Evolutionary conservation across 1,140 invertebrate genomes (phyloP), one percentile per base, ranked within the genome.

Genomic region (Caenorhabditis tropicalis): DNA sequence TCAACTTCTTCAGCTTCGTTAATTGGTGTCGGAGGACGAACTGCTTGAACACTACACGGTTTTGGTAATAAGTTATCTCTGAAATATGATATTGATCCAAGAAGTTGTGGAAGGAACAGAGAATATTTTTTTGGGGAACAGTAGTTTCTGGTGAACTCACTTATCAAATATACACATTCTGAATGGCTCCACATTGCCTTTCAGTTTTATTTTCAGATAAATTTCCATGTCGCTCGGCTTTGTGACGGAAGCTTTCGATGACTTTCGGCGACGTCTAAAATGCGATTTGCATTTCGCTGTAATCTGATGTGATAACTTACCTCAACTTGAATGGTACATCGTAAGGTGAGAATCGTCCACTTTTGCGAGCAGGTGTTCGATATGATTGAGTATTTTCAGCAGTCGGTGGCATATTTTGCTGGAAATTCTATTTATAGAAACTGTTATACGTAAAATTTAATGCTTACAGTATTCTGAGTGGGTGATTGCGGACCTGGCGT

Each of bases 1-100:
- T 87, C 82, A 24, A 88, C 79, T 36, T 85, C 65, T 36, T 51
- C 48, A 15, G 21, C 60, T 36, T 81, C 33, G 4, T 43, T 82
- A 24, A 27, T 27, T 0, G 65, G 36, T 21, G 65, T 43, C 21
- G 82, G 82, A 29, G 82, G 82, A 48, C 58, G 60, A 49, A 43
- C 58, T 2, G 82, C 82, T 49, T 82, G 46, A 10, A 82, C 36
- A 29, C 82, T 46, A 36, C 82, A 82, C 6, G 82, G 60, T 43
- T 81, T 81, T 15, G 48, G 51, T 24, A 56, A 53, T 33, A 81
- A 19, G 7, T 81, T 46, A 21, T 81, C 79, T 51, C 48, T 58
- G 79, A 39, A 81, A 81, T 3, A 7, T 27, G 1, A 12, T n/a
- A n/a, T n/a, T n/a, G n/a, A n/a, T n/a, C n/a, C n/a, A n/a, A n/a